These are phyloP conservation scores for Ursus arctos DNA, from an alignment of 2,113 vertebrate genomes.

Conservation along the genomic window DNA sequence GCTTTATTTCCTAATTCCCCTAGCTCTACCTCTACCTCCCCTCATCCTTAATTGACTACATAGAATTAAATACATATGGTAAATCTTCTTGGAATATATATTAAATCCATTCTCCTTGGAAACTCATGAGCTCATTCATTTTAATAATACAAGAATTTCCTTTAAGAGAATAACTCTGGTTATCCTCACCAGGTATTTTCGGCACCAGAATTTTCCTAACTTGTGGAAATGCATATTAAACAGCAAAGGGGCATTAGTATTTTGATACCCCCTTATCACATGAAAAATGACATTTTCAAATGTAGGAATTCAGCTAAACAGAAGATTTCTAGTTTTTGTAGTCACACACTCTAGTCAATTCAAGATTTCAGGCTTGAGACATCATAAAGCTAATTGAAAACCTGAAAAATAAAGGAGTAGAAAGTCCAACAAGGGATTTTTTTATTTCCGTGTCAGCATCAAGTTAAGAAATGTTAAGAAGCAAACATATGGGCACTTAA, in stretches of 20 bases:
- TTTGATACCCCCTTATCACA: constrained; percentile 7
- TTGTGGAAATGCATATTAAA: background rate
- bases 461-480: background rate
- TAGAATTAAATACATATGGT: background rate
- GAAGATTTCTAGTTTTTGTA: background rate
- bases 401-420: background rate
- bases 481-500: background rate
- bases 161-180: background rate
- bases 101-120: background rate
- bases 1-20: background rate
- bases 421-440: background rate
- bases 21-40: background rate
- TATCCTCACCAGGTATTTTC: background rate
- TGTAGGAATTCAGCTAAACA: background rate
- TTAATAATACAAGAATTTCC: background rate
- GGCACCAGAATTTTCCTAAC: background rate
- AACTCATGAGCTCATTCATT: background rate
- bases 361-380: background rate
- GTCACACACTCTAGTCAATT: background rate
- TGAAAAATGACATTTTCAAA: constrained; percentile 32
- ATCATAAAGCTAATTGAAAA: background rate
- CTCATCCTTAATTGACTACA: background rate
- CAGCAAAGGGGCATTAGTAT: background rate
- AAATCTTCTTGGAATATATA: background rate
- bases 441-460: constrained; percentile 1